These are phyloP conservation scores for Tokudaia muenninki DNA, from an alignment of 2,797 vertebrate species.

Conservation along the genomic window DNA sequence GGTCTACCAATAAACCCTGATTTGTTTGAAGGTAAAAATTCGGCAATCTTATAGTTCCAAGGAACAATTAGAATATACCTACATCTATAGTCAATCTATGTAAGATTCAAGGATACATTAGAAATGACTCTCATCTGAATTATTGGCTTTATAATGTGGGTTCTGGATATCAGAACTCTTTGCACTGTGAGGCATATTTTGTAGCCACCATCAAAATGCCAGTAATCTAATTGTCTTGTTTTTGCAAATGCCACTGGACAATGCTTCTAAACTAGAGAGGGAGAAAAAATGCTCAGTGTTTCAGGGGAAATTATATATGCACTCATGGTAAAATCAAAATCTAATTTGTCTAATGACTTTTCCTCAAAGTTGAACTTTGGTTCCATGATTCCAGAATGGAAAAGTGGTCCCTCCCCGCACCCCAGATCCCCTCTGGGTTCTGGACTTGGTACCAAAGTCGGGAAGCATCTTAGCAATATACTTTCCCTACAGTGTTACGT, in stretches of 20 bases:
- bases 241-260: constrained; percentile 36
- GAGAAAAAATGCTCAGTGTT: neutral
- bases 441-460: neutral
- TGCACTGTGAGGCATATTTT: constrained; percentile 15
- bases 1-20: neutral
- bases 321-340: neutral
- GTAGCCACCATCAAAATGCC: neutral
- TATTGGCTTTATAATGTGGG: neutral
- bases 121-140: too few species aligned
- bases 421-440: neutral
- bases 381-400: neutral
- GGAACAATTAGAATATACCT: neutral
- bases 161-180: neutral
- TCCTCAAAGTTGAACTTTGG: neutral
- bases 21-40: neutral
- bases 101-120: neutral
- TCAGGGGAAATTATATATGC: neutral
- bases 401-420: neutral
- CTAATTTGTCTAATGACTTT: neutral
- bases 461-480: neutral
- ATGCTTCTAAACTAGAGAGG: neutral
- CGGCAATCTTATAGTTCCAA: neutral
- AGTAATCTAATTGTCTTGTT: neutral
- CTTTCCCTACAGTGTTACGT: neutral
- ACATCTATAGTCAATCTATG: constrained; percentile 5